Conservation (phyloP, 92 coral and sea anemone genomes). For the Actinostola sp. region DNA sequence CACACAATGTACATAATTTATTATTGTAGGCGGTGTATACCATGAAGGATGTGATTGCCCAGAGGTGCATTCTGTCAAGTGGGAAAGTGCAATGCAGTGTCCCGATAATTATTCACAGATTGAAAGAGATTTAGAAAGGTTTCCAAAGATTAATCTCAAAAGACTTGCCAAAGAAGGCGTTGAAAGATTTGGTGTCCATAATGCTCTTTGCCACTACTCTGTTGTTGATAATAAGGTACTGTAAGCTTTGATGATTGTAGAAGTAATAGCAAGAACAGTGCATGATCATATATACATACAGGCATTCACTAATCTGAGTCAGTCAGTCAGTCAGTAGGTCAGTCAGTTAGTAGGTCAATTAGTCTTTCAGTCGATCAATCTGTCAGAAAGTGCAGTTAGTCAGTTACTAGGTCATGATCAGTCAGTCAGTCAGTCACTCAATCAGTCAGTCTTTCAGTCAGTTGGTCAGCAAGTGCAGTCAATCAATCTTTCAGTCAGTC, state of each 20-base stretch:
- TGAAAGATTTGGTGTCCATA: slow-evolving; percentile 87
- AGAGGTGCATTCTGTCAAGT: slow-evolving; percentile 44
- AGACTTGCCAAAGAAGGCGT: slow-evolving; percentile 86
- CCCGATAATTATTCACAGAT: slow-evolving; percentile 77
- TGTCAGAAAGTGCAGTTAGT: no score
- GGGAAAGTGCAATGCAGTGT: slow-evolving; percentile 82
- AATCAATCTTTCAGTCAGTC: no score
- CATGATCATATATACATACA: not conserved
- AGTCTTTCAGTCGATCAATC: no score
- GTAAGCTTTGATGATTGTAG: no score
- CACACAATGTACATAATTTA: not conserved
- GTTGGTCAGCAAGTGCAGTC: no score
- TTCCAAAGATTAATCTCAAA: slow-evolving; percentile 65
- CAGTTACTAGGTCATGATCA: no score
- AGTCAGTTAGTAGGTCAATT: no score
- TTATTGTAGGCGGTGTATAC: slow-evolving; percentile 66
- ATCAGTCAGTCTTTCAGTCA: no score
- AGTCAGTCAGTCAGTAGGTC: no score
- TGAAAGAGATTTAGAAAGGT: slow-evolving; percentile 71
- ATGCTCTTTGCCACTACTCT: slow-evolving; percentile 92
- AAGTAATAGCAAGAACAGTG: no score
- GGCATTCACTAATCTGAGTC: not conserved
- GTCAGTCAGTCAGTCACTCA: no score
- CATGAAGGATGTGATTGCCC: slow-evolving; percentile 96
- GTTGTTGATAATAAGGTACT: slow-evolving; percentile 87